Conservation (phyloP, 2,797 vertebrate genomes). For the Coendou prehensilis region DNA sequence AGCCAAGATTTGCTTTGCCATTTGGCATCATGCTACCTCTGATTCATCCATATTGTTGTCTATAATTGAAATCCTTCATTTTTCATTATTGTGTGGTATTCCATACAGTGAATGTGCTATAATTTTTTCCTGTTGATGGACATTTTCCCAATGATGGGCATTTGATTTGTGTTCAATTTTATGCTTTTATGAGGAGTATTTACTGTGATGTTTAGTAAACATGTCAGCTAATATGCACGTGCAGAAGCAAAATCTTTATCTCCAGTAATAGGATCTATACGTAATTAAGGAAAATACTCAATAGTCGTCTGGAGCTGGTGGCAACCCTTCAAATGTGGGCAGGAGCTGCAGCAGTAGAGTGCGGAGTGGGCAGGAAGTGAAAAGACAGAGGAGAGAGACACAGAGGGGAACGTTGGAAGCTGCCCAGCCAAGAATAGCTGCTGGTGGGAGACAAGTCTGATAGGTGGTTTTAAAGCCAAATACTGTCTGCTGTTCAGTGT, state of each 20-base stretch:
- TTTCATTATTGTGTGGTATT: background rate
- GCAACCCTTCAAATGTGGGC: background rate
- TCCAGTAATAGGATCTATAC: background rate
- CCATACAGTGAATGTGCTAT: background rate
- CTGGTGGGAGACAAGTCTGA: background rate
- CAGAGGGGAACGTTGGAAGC: background rate
- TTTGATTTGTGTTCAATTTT: background rate
- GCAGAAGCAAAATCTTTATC: background rate
- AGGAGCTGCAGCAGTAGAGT: background rate
- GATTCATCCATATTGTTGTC: background rate
- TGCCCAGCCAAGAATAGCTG: background rate
- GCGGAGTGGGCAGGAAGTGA: background rate
- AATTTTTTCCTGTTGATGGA: background rate
- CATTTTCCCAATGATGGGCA: background rate
- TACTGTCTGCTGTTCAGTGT: background rate
- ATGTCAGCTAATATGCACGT: background rate
- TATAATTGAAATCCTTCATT: background rate
- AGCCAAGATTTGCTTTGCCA: background rate
- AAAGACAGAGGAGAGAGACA: background rate
- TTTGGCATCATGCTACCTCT: background rate
- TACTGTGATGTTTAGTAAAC: background rate
- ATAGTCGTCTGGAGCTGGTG: background rate
- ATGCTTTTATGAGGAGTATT: background rate
- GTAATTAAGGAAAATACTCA: background rate
- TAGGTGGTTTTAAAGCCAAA: conserved; percentile 25